Conservation (phyloP, 2,888 invertebrate genomes). For the Latheticus oryzae region DNA sequence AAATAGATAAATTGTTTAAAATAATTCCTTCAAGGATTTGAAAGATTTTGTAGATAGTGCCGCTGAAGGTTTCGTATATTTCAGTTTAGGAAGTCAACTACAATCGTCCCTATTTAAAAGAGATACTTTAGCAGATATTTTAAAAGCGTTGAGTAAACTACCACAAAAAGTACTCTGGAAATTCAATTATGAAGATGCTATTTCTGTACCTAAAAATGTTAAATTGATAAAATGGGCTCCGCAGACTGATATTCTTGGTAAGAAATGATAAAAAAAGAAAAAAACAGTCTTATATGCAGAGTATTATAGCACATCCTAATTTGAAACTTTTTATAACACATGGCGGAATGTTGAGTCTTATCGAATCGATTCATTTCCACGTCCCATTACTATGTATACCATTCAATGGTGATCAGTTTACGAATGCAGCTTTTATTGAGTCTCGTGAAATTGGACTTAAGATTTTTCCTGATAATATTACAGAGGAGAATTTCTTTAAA, state of each 20-base stretch:
- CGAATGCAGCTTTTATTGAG: constrained; percentile 65
- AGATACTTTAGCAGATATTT: constrained; percentile 40
- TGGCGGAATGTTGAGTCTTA: constrained; percentile 70
- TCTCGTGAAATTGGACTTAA: constrained; percentile 63
- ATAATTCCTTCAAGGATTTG: constrained; percentile 37
- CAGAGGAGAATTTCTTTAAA: constrained; percentile 61
- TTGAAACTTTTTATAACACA: constrained; percentile 71
- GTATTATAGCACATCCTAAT: constrained; percentile 67
- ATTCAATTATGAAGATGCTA: constrained; percentile 70
- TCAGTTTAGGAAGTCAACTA: constrained; percentile 54
- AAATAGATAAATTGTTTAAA: constrained; percentile 1
- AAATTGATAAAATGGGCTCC: constrained; percentile 74
- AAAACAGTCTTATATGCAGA: constrained; percentile 4
- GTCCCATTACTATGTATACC: constrained; percentile 69
- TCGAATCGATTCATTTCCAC: constrained; percentile 67
- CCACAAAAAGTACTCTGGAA: constrained; percentile 76
- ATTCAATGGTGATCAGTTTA: constrained; percentile 67
- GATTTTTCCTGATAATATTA: constrained; percentile 61
- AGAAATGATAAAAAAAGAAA: too few relatives aligned
- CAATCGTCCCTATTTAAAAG: constrained; percentile 46
- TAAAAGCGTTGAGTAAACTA: constrained; percentile 68
- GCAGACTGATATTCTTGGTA: constrained; percentile 63
- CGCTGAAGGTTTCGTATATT: constrained; percentile 51
- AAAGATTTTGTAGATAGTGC: constrained; percentile 49
- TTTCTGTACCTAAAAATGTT: constrained; percentile 70